These are phyloP conservation scores for Bradysia coprophila DNA, from an alignment of 1,140 invertebrate genomes.

Conservation along the genomic window DNA sequence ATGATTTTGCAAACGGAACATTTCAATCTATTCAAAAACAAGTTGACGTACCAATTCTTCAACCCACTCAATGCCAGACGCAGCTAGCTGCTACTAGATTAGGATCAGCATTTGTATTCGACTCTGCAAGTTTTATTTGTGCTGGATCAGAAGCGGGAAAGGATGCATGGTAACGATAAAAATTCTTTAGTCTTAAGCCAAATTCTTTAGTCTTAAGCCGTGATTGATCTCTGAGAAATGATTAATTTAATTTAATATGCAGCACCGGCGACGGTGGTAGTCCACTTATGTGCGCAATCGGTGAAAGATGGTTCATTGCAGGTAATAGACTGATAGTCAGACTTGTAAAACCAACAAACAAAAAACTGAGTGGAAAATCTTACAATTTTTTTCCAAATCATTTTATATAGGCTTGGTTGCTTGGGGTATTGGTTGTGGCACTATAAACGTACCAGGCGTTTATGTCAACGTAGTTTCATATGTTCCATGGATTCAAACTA, in stretches of 20 bases:
- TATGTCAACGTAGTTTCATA: conserved; percentile 45
- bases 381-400: too few relatives aligned
- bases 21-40: conserved; percentile 47
- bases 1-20: conserved; percentile 40
- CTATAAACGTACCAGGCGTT: conserved; percentile 38
- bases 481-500: conserved; percentile 38
- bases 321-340: too few relatives aligned
- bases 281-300: conserved; percentile 44
- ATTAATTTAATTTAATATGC: too few relatives aligned
- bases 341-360: too few relatives aligned
- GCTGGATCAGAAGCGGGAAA: conserved; percentile 57
- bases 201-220: too few relatives aligned
- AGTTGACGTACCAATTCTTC: conserved; percentile 49
- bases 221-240: too few relatives aligned
- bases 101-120: conserved; percentile 36
- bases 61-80: conserved; percentile 37
- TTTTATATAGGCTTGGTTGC: conserved; percentile 56
- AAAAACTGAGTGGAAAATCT: too few relatives aligned
- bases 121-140: conserved; percentile 48
- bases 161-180: too few relatives aligned
- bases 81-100: conserved; percentile 41
- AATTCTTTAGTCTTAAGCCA: too few relatives aligned
- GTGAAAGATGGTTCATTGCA: conserved; percentile 35
- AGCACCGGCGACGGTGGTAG: conserved; percentile 65
- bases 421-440: conserved; percentile 56